phyloP scores from a whole-genome alignment of 1,140 invertebrate genomes.

The Aleiodes sp. region DNA sequence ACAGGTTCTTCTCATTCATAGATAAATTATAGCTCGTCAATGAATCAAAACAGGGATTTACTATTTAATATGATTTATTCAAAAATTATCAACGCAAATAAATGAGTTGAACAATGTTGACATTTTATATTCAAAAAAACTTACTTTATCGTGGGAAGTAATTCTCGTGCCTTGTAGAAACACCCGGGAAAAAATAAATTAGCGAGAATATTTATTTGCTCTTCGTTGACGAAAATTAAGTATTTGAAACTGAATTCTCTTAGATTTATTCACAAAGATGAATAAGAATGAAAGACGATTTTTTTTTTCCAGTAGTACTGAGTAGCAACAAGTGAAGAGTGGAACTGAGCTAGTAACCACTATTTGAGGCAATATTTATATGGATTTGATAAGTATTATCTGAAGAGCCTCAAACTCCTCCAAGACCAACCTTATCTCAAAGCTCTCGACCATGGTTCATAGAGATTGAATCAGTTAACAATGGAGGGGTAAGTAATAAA shows the following conservation, averaged over 20 bases:
- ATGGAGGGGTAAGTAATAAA: constrained; percentile 37
- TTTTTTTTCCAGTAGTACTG: background rate
- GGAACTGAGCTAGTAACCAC: constrained; percentile 51
- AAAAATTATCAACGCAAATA: background rate
- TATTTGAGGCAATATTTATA: constrained; percentile 60
- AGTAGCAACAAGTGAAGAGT: constrained; percentile 19
- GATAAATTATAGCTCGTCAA: too few species aligned
- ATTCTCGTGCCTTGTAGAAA: constrained; percentile 59
- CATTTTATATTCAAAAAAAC: constrained; percentile 2
- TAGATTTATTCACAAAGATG: too few species aligned
- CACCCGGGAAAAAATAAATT: constrained; percentile 44
- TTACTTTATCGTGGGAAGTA: constrained; percentile 53
- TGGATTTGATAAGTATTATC: constrained; percentile 59
- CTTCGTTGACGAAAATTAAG: background rate
- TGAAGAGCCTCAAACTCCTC: constrained; percentile 39
- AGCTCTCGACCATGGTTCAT: constrained; percentile 48
- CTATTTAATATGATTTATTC: background rate
- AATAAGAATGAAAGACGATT: too few species aligned
- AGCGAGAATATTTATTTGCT: background rate
- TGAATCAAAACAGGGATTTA: too few species aligned
- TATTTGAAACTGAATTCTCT: background rate
- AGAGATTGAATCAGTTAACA: constrained; percentile 38
- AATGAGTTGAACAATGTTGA: constrained; percentile 14
- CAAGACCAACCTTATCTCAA: constrained; percentile 50
- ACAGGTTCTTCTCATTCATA: too few species aligned